Conservation (phyloP, 2,113 vertebrate genomes). For the Cololabis saira region DNA sequence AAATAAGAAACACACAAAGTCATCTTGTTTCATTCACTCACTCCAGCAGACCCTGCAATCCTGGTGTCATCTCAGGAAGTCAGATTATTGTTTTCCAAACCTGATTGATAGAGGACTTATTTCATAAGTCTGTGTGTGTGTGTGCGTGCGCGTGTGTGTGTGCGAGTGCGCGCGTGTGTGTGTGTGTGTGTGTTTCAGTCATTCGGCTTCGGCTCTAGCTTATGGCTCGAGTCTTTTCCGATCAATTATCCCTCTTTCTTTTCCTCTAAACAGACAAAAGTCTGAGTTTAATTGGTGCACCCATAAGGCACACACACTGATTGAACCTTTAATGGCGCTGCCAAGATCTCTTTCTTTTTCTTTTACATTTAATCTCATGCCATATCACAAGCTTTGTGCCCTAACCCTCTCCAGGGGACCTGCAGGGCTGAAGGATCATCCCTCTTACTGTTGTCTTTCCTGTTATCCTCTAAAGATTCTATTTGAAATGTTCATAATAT, state of each 20-base stretch:
- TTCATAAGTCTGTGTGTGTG: background rate
- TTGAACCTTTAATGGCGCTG: conserved; percentile 24
- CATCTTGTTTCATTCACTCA: too few relatives aligned
- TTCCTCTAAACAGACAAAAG: conserved; percentile 51
- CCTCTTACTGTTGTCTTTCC: conserved; percentile 13
- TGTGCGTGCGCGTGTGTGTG: conserved; percentile 6
- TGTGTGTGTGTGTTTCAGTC: conserved; percentile 31
- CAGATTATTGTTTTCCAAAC: too few relatives aligned
- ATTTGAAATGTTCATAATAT: conserved; percentile 29
- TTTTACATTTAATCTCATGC: conserved; percentile 25
- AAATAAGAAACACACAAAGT: too few relatives aligned
- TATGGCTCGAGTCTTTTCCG: conserved; percentile 25
- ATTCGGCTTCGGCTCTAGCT: conserved; percentile 26
- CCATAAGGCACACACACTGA: conserved; percentile 2
- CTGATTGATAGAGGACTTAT: too few relatives aligned
- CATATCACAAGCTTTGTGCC: background rate
- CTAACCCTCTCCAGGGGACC: background rate
- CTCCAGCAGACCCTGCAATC: too few relatives aligned
- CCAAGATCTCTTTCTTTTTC: conserved; percentile 13
- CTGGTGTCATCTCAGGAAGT: too few relatives aligned
- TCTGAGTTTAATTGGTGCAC: conserved; percentile 47
- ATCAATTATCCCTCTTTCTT: conserved; percentile 46
- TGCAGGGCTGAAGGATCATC: conserved; percentile 1
- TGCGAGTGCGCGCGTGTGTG: conserved; percentile 18
- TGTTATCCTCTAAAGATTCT: conserved; percentile 7